Conservation (phyloP, 2,888 invertebrate species). For the Callyntrura guangdongensis region DNA sequence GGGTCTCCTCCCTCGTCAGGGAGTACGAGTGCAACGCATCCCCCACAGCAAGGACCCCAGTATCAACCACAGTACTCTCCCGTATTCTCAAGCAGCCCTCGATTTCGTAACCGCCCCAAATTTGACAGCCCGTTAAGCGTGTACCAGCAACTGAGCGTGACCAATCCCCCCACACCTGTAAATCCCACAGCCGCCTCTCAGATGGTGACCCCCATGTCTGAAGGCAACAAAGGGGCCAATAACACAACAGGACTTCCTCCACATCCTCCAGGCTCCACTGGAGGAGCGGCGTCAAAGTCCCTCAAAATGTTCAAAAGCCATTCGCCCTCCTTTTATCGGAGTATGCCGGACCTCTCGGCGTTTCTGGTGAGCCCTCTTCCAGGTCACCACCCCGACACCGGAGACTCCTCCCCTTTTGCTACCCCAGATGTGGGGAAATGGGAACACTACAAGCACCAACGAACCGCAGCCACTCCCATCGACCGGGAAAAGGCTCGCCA, state of each 20-base stretch:
- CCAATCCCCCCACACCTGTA: constrained; percentile 83
- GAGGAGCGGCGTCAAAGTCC: constrained; percentile 42
- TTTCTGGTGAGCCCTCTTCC: constrained; percentile 46
- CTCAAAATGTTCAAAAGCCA: constrained; percentile 58
- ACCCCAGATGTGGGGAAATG: constrained; percentile 75
- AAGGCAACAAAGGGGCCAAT: constrained; percentile 29
- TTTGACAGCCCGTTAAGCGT: constrained; percentile 80
- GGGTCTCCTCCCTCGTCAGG: not conserved
- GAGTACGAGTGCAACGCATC: too few relatives aligned
- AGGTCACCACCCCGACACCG: not conserved
- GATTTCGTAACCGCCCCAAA: constrained; percentile 80
- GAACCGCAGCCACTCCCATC: constrained; percentile 82
- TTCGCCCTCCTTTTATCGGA: constrained; percentile 83
- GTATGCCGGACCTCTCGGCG: constrained; percentile 83
- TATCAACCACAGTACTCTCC: constrained; percentile 77
- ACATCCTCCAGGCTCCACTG: too few relatives aligned
- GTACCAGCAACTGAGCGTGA: constrained; percentile 81
- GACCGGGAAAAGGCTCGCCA: constrained; percentile 88
- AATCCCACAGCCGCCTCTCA: constrained; percentile 55
- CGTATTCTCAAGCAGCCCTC: constrained; percentile 81
- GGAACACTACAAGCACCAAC: constrained; percentile 83
- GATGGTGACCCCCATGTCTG: not conserved
- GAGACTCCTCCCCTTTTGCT: constrained; percentile 41
- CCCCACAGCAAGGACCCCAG: constrained; percentile 25
- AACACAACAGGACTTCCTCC: constrained; percentile 39